Base-by-base conservation (phyloP, 2,797 vertebrate genomes). In the Gallinago nigripennis region DNA sequence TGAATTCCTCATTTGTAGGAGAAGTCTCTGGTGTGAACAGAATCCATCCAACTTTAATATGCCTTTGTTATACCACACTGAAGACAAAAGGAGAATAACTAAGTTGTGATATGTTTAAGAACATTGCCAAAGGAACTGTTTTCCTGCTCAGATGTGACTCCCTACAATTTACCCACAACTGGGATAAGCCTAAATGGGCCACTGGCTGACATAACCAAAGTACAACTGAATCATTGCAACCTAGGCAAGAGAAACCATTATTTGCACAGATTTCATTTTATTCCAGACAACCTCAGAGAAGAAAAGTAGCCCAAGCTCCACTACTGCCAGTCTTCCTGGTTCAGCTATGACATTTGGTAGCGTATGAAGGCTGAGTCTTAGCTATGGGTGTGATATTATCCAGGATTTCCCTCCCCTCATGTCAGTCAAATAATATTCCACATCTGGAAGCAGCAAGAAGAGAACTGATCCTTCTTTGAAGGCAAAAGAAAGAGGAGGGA, bases 371-470 rank as follows among this genome's bases (percentile, higher is more conserved):
- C 35, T 39, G 45, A 50, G 15, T 30, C 19, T 43, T 43, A 57
- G 21, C 17, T 83, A 12, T 6, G 14, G 24, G 5, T 51, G 30
- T 41, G 51, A 37, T 3, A 16, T 24, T 23, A 35, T 4, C 31
- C 50, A 78, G 23, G 7, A 19, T 33, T 66, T 79, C 86, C 35
- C 51, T 76, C 28, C 54, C 43, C 51, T 92, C 14, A 3, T 14
- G 4, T 94, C 94, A 95, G 88, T 88, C 86, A 96, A 94, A 65
- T 91, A 84, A 91, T 88, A 88, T 80, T 82, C 45, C 43, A 10
- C 8, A 94, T 96, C 70, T 70, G 45, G 51, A 51, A 90, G 37
- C 14, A 68, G 16, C 71, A 70, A 79, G 68, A 85, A 41, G 31
- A 95, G 53, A 93, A 27, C 41, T 18, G 51, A 91, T 94, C 69